These are phyloP conservation scores for Mastigias papua DNA, from an alignment of 30 jellyfish, hydroid and myxozoan genomes.

Conservation along the genomic window DNA sequence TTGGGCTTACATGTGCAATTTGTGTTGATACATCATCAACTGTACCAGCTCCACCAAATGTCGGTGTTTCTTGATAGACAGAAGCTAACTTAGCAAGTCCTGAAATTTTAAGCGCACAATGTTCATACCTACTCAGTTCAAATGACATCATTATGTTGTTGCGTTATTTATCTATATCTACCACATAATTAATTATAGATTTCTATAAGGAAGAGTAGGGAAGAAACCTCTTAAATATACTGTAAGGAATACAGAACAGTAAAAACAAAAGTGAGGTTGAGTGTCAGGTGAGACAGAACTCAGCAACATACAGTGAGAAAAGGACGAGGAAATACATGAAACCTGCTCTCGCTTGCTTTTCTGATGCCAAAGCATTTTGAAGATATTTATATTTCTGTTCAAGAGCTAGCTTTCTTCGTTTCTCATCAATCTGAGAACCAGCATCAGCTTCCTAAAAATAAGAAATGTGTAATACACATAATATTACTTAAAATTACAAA, in stretches of 20 bases:
- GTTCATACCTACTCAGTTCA: too few relatives aligned
- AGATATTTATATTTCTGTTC: constrained; percentile 75
- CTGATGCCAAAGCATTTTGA: constrained; percentile 64
- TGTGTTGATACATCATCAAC: constrained; percentile 83
- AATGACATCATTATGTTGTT: too few relatives aligned
- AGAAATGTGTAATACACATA: too few relatives aligned
- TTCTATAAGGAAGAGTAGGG: too few relatives aligned
- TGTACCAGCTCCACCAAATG: constrained; percentile 74
- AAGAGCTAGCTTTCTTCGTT: constrained; percentile 87
- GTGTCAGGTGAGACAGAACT: too few relatives aligned
- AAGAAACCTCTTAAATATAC: too few relatives aligned
- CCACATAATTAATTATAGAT: too few relatives aligned
- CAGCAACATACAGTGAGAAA: neutral
- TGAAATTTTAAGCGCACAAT: constrained; percentile 6
- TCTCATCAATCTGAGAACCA: constrained; percentile 74
- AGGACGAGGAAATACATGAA: neutral
- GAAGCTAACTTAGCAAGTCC: constrained; percentile 91
- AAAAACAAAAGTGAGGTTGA: too few relatives aligned
- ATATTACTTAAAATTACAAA: too few relatives aligned
- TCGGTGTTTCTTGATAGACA: constrained; percentile 98
- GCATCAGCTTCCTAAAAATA: constrained; percentile 84
- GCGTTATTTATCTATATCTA: too few relatives aligned
- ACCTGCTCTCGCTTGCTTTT: constrained; percentile 83
- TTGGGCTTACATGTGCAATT: constrained; percentile 82
- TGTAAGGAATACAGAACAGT: too few relatives aligned